Evolutionary conservation across 2,113 vertebrate species (phyloP), one percentile per base, ranked within the genome.

Genomic region (Pyxicephalus adspersus): DNA sequence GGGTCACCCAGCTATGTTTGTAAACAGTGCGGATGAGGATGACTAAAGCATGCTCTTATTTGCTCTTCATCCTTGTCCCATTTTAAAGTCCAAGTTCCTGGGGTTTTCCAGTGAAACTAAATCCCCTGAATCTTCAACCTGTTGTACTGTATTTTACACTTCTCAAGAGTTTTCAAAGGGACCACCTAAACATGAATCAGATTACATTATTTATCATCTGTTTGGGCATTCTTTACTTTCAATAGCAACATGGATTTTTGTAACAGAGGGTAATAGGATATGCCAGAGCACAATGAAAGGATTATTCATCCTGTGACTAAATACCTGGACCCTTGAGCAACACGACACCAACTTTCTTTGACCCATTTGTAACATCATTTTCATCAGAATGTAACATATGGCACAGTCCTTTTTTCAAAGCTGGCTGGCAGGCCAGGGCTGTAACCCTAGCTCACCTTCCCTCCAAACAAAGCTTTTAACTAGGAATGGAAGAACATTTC

Each of bases 211-310:
- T 25, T 17, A 73, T 58, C 55, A 38, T 60, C 71, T 60, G 71
- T 38, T 58, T 60, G 55, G 34, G 19, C 71, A 38, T 74, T 74
- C 54, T 74, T 74, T 25, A 18, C 38, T 34, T 73, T 54, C 51
- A 55, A 55, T 20, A 55, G 26, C 26, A 52, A 57, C 71, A 58
- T 60, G 71, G 54, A 58, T 34, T 74, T 74, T 60, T n/a, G 64
- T 57, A 78, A 78, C 64, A 60, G 63, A 38, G 26, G 25, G 77
- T 50, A 58, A 38, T 55, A 54, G 29, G 52, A 68, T 67, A 79
- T 26, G 28, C 64, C 26, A 20, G 51, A 11, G 76, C 3, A 66
- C 64, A 79, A 58, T 68, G 65, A n/a, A 50, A 50, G 65, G 64
- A 45, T 66, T 67, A 57, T 79, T 68, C 54, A 34, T 50, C 15